phyloP scores from a whole-genome alignment of 2,797 vertebrate species.

The Dromococcyx pavoninus region DNA sequence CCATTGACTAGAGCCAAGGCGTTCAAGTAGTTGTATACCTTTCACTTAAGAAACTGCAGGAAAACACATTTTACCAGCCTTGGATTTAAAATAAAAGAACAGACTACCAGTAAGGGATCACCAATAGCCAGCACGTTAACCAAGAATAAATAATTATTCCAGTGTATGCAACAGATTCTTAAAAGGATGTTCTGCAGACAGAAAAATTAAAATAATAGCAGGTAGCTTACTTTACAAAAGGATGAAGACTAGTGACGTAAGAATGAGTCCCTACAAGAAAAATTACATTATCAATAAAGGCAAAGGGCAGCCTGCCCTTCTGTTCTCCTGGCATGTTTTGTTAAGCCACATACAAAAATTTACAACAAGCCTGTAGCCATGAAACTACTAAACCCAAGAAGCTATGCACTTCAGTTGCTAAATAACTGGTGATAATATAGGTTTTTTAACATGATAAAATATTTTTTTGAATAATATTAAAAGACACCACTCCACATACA shows the following conservation, averaged over 20 bases:
- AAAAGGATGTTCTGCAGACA: not conserved
- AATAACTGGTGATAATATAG: not conserved
- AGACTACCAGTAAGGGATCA: not conserved
- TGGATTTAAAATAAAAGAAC: conserved; percentile 26
- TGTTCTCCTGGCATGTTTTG: not conserved
- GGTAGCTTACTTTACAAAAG: not conserved
- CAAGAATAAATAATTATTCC: conserved; percentile 32
- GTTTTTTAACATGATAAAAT: not conserved
- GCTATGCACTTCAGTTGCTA: not conserved
- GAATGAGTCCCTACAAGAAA: not conserved
- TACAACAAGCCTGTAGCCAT: not conserved
- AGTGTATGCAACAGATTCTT: not conserved
- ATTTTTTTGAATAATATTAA: not conserved
- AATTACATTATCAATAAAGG: not conserved
- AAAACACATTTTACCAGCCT: not conserved
- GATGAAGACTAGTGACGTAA: not conserved
- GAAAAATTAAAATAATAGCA: not conserved
- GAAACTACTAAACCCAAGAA: not conserved
- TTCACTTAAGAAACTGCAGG: not conserved
- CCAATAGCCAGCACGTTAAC: conserved; percentile 1
- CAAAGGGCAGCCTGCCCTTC: not conserved
- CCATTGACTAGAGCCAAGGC: not conserved
- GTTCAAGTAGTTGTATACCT: conserved; percentile 7
- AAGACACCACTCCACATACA: not conserved
- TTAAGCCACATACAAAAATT: not conserved